A percentile compares a stretch with the other conserved stretches of the same genome.
Conservation (phyloP, 2,797 vertebrate species). For the Enteromius thamalakanensis region DNA sequence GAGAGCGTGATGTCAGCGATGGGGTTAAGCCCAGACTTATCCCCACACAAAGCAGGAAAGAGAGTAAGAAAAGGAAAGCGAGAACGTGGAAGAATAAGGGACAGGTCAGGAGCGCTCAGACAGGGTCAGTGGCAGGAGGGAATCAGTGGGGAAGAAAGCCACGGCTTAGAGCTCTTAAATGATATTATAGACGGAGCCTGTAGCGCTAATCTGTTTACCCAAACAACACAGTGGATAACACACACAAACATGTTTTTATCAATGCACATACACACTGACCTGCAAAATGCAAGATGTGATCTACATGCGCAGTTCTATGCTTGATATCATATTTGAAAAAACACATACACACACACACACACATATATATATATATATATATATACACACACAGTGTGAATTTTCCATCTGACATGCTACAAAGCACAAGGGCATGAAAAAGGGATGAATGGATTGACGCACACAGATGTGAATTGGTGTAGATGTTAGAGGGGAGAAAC, state of each 20-base stretch:
- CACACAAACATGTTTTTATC: constrained; percentile 57
- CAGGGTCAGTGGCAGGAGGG: constrained; percentile 41
- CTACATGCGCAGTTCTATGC: background rate
- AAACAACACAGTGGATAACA: constrained; percentile 69
- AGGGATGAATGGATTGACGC: background rate
- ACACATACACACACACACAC: background rate
- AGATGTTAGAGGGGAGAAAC: constrained; percentile 15
- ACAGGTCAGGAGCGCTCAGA: constrained; percentile 49
- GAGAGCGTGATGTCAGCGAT: constrained; percentile 54
- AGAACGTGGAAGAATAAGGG: constrained; percentile 38
- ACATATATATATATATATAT: background rate
- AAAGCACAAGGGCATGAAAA: background rate
- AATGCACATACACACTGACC: background rate
- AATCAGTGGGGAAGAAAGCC: constrained; percentile 44
- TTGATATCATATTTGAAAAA: background rate
- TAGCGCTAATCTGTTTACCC: constrained; percentile 57
- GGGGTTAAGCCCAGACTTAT: constrained; percentile 61
- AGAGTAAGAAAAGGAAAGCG: constrained; percentile 45
- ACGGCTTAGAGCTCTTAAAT: constrained; percentile 61
- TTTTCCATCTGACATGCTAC: constrained; percentile 7
- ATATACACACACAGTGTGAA: background rate
- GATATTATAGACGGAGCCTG: constrained; percentile 54
- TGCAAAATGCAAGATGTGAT: constrained; percentile 21
- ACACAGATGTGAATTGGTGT: background rate
- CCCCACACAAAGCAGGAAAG: constrained; percentile 53